phyloP scores from a whole-genome alignment of 53 echinoderm and acorn worm genomes.

The Arbacia lixula region DNA sequence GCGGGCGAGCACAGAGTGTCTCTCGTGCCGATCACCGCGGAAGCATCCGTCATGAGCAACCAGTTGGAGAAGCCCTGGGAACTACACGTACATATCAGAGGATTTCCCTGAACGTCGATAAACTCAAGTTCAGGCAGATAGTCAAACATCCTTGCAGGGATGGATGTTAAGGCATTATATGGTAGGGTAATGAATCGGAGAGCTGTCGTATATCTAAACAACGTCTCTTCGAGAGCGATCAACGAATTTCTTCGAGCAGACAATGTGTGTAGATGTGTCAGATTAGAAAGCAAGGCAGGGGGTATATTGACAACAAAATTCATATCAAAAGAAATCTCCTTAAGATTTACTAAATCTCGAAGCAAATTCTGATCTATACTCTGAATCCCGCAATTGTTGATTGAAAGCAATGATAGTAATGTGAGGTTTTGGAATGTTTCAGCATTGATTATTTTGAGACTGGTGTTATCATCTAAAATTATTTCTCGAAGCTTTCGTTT shows the following conservation, averaged over 20 bases:
- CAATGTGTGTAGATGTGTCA: not conserved
- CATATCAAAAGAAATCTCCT: not conserved
- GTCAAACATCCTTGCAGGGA: not conserved
- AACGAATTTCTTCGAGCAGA: constrained; percentile 28
- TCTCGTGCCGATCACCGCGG: not conserved
- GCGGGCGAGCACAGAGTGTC: constrained; percentile 36
- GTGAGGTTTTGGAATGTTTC: constrained; percentile 25
- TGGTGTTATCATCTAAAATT: constrained; percentile 10
- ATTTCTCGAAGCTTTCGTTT: constrained; percentile 34
- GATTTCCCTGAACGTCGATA: constrained; percentile 34
- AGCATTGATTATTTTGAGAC: not conserved
- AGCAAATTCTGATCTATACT: not conserved
- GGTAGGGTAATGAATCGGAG: constrained; percentile 12
- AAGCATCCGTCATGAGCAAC: constrained; percentile 17
- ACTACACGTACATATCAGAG: constrained; percentile 32
- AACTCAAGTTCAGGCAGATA: not conserved
- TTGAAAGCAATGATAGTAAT: constrained; percentile 8
- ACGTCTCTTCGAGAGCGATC: not conserved
- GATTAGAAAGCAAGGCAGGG: not conserved
- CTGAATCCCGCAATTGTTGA: constrained; percentile 14
- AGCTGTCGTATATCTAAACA: constrained; percentile 4
- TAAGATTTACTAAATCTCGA: not conserved
- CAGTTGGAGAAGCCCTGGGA: constrained; percentile 32
- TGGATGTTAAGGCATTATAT: constrained; percentile 33
- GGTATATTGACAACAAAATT: constrained; percentile 13